phyloP scores from a whole-genome alignment of 2,797 vertebrate genomes.

The Taenioides sp. region DNA sequence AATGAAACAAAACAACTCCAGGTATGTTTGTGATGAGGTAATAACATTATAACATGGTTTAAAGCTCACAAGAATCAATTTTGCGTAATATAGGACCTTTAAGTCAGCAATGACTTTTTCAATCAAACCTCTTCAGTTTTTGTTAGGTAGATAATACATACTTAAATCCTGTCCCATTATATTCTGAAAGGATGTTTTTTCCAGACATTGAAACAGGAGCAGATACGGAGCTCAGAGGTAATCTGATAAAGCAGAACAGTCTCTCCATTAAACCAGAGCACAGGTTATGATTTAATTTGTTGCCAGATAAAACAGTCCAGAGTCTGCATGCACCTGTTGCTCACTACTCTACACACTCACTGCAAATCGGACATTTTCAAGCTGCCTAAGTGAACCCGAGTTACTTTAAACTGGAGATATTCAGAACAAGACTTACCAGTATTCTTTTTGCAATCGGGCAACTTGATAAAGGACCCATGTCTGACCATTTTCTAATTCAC shows the following conservation, averaged over 20 bases:
- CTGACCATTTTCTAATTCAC: not conserved
- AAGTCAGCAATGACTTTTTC: not conserved
- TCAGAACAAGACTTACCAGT: not conserved
- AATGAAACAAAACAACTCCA: no score
- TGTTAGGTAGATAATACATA: not conserved
- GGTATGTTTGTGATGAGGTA: no score
- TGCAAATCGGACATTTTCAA: not conserved
- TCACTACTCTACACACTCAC: not conserved
- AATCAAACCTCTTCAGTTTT: not conserved
- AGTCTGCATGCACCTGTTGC: slow-evolving; percentile 37
- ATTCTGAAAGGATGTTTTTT: slow-evolving; percentile 26
- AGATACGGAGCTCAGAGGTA: slow-evolving; percentile 20
- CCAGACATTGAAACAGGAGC: slow-evolving; percentile 28
- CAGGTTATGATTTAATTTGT: slow-evolving; percentile 62
- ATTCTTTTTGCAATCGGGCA: not conserved
- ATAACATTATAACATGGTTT: no score
- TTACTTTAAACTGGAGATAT: not conserved
- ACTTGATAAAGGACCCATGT: not conserved
- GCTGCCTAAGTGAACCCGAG: not conserved
- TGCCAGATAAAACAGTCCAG: slow-evolving; percentile 51
- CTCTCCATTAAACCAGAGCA: slow-evolving; percentile 54
- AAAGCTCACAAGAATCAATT: no score
- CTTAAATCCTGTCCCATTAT: not conserved
- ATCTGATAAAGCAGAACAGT: slow-evolving; percentile 52
- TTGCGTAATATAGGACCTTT: no score